A percentile compares a stretch with the other conserved stretches of the same genome.
Evolutionary conservation across 1,140 invertebrate genomes (phyloP).

Genomic region (Papilio glaucus): DNA sequence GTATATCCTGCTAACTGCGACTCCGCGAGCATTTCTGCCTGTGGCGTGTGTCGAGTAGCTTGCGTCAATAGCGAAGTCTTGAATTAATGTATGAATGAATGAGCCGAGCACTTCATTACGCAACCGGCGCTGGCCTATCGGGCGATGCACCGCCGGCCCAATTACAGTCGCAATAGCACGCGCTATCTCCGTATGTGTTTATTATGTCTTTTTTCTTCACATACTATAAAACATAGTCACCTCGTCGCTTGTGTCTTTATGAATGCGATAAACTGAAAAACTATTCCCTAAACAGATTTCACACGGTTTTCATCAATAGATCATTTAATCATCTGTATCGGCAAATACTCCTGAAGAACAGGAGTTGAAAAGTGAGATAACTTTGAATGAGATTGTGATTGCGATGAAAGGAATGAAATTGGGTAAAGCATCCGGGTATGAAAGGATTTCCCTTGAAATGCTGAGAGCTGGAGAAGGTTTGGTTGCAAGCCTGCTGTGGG

Average conservation of each 20-base stretch:
- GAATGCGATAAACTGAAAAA: neutral
- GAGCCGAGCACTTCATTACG: conserved; percentile 30
- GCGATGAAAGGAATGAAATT: too few relatives aligned
- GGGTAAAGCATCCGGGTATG: too few relatives aligned
- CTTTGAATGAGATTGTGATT: too few relatives aligned
- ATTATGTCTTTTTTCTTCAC: neutral
- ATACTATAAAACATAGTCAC: neutral
- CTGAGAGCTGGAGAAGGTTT: too few relatives aligned
- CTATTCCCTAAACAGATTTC: too few relatives aligned
- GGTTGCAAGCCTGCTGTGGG: too few relatives aligned
- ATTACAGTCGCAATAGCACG: conserved; percentile 31
- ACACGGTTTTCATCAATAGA: too few relatives aligned
- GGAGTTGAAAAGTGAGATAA: too few relatives aligned
- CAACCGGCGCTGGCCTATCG: conserved; percentile 43
- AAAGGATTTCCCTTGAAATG: too few relatives aligned
- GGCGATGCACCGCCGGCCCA: conserved; percentile 48
- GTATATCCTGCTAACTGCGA: neutral
- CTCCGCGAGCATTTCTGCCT: neutral
- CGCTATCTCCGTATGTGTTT: neutral
- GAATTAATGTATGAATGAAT: conserved; percentile 27
- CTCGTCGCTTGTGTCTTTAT: neutral
- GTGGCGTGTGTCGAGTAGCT: neutral
- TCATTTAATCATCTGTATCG: too few relatives aligned
- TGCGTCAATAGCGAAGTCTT: neutral
- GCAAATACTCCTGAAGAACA: too few relatives aligned